phyloP scores from a whole-genome alignment of 2,888 invertebrate genomes.

The Erebia ligea region DNA sequence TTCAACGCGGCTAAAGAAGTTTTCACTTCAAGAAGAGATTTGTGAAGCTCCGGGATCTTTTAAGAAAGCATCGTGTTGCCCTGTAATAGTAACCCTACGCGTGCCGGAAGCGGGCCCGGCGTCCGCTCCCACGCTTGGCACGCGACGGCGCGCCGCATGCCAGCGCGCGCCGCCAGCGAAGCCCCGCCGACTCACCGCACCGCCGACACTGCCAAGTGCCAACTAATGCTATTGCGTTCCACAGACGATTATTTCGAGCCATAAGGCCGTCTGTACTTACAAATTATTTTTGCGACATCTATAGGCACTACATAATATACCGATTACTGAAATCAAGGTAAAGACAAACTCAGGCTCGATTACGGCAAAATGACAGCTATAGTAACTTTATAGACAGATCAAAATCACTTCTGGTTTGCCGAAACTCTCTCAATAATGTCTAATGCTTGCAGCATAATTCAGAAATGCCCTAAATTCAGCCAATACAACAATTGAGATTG shows the following conservation, averaged over 20 bases:
- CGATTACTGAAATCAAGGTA: not conserved
- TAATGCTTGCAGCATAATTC: too few species aligned
- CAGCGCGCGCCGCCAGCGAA: slow-evolving; percentile 26
- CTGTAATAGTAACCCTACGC: slow-evolving; percentile 38
- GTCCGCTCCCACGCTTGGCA: slow-evolving; percentile 77
- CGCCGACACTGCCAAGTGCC: slow-evolving; percentile 40
- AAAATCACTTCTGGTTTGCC: too few species aligned
- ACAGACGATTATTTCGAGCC: slow-evolving; percentile 40
- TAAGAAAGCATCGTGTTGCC: too few species aligned
- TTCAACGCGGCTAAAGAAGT: too few species aligned
- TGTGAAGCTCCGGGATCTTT: too few species aligned
- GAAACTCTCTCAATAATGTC: too few species aligned
- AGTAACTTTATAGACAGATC: too few species aligned
- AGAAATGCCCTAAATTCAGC: too few species aligned
- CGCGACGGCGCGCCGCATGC: slow-evolving; percentile 49
- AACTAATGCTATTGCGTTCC: slow-evolving; percentile 34
- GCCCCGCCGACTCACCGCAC: slow-evolving; percentile 39
- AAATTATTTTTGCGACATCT: slow-evolving; percentile 5
- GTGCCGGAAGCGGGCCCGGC: slow-evolving; percentile 65
- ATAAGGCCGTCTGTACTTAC: slow-evolving; percentile 18
- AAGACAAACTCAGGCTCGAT: not conserved
- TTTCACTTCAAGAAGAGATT: too few species aligned
- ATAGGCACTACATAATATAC: not conserved
- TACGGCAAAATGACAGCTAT: too few species aligned
- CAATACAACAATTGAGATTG: too few species aligned